Evolutionary conservation across 2,113 vertebrate species (phyloP), one percentile per base, ranked within the genome.

Genomic region (Lampris megalopsis): DNA sequence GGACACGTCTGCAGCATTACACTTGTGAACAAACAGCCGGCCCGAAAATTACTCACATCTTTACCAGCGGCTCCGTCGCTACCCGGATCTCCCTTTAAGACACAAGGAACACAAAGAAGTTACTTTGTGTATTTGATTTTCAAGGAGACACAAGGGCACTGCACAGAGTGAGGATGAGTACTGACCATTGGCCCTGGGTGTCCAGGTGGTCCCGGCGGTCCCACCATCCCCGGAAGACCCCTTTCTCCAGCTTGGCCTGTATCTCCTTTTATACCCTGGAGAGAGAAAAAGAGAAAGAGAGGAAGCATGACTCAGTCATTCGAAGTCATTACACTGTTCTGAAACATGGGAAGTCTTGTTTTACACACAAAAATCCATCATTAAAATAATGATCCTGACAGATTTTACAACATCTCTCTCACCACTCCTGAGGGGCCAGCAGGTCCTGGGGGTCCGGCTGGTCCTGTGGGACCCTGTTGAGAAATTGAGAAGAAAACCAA

Each of bases 241-340:
- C 96, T 94, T 68, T 98, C 98, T 45, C 98, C 98, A 0, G 8
- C 8, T 0, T 95, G 79, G 57, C 98, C 98, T 8, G 96, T 93
- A 42, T 98, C 97, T 13, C 98, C 98, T 87, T 96, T 96, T 72
- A 92, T 78, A 42, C 98, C 97, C 98, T 99, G 60, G 5, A 73
- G 9, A 79, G 50, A 13, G 6, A 60, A 38, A 64, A 56, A 43
- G n/a, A 61, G 1, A 52, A 42, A 13, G 2, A 54, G 35, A 24
- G 24, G 24, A 24, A 24, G 24, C 24, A 24, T 24, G 24, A 24
- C 24, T 24, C 24, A 24, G 24, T 24, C 24, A 24, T 24, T 24
- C 24, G 24, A 24, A 24, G 24, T 24, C 24, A 24, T 24, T 24
- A 24, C 24, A 24, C 24, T 24, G 24, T 24, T 24, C 24, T 24